Conservation (phyloP, 2,113 vertebrate genomes). For the Xyliphius kryptos region DNA sequence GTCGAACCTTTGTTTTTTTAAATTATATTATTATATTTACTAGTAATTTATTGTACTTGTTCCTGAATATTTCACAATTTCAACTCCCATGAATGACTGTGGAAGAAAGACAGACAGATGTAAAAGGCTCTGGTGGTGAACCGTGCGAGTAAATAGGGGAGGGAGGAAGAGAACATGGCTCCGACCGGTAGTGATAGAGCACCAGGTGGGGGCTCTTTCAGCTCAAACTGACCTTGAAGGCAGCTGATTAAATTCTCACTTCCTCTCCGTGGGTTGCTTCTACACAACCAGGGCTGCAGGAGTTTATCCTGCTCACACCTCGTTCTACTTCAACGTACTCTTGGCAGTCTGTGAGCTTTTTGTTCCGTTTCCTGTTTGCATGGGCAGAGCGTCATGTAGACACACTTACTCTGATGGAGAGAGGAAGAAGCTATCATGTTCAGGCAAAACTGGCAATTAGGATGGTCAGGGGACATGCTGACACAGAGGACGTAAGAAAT, state of each 20-base stretch:
- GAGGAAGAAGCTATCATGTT: slow-evolving; percentile 22
- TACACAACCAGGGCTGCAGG: slow-evolving; percentile 27
- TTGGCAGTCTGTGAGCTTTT: slow-evolving; percentile 51
- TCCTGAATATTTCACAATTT: too few relatives aligned
- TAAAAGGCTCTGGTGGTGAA: background rate
- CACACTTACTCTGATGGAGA: background rate
- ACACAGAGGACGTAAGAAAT: too few relatives aligned
- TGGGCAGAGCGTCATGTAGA: background rate
- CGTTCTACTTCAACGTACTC: slow-evolving; percentile 20
- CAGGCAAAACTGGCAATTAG: slow-evolving; percentile 15
- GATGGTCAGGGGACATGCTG: too few relatives aligned
- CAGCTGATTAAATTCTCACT: slow-evolving; percentile 54
- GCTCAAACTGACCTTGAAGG: slow-evolving; percentile 63
- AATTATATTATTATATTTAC: too few relatives aligned
- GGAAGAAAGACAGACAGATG: too few relatives aligned
- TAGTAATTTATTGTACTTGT: too few relatives aligned
- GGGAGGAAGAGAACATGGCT: slow-evolving; percentile 2
- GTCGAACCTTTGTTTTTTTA: too few relatives aligned
- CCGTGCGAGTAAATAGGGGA: slow-evolving; percentile 10
- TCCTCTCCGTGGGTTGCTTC: slow-evolving; percentile 46
- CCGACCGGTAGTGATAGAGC: slow-evolving; percentile 30
- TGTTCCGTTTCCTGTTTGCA: slow-evolving; percentile 38
- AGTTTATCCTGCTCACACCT: slow-evolving; percentile 40
- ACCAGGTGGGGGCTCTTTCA: slow-evolving; percentile 42
- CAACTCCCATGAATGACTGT: too few relatives aligned